Conservation (phyloP, 2,113 vertebrate species). For the Limnothrissa miodon region DNA sequence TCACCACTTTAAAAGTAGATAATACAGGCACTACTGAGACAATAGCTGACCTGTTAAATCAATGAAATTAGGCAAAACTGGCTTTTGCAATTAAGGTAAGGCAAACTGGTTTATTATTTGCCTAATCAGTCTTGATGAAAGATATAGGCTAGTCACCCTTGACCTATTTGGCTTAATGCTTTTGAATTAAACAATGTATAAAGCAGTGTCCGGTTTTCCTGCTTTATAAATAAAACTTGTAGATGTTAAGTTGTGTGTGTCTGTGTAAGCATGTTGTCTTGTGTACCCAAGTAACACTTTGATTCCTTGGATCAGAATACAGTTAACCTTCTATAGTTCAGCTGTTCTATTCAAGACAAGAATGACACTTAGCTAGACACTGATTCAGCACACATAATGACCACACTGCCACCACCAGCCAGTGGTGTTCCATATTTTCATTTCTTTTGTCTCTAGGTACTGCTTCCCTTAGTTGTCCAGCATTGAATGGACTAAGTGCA, state of each 20-base stretch:
- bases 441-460: not conserved
- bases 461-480: not conserved
- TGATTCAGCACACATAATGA: not conserved
- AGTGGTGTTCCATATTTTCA: not conserved
- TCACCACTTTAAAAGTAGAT: not conserved
- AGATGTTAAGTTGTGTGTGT: not conserved
- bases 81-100: not conserved
- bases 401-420: no score
- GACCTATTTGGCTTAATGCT: not conserved
- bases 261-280: not conserved
- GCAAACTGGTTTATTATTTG: no score
- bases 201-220: not conserved
- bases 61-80: not conserved
- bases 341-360: not conserved
- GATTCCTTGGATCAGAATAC: not conserved
- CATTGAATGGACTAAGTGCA: not conserved
- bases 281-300: not conserved
- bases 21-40: not conserved
- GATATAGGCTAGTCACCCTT: not conserved
- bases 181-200: not conserved
- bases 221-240: not conserved
- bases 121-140: not conserved
- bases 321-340: not conserved
- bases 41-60: not conserved
- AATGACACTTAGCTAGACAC: not conserved